These are phyloP conservation scores for Chloromyia formosa DNA, from an alignment of 2,888 invertebrate species.

Conservation along the genomic window DNA sequence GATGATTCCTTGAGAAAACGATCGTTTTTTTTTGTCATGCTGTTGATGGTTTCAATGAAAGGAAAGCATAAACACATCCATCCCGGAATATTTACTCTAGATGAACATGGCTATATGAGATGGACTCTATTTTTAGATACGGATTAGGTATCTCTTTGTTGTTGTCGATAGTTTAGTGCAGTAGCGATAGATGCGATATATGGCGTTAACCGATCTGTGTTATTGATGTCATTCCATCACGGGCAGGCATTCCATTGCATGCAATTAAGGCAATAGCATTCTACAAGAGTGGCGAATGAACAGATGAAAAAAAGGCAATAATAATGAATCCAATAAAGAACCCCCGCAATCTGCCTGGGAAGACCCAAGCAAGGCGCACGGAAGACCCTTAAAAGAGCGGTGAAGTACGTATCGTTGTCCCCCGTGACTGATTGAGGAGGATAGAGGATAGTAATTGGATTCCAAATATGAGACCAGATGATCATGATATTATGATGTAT, in stretches of 20 bases:
- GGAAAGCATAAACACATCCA: slow-evolving; percentile 32
- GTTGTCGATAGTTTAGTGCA: neutral
- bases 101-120: slow-evolving; percentile 3
- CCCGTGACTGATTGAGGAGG: slow-evolving; percentile 1
- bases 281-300: slow-evolving; percentile 1
- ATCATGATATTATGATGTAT: slow-evolving; percentile 37
- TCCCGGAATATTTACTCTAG: slow-evolving; percentile 11
- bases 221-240: slow-evolving; percentile 6
- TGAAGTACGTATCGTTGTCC: neutral
- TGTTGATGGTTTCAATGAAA: slow-evolving; percentile 34
- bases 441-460: slow-evolving; percentile 13
- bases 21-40: slow-evolving; percentile 28
- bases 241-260: slow-evolving; percentile 22
- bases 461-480: slow-evolving; percentile 23
- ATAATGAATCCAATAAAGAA: slow-evolving; percentile 11
- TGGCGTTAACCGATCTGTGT: neutral
- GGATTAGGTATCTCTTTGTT: slow-evolving; percentile 4
- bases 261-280: slow-evolving; percentile 8
- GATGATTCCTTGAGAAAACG: slow-evolving; percentile 5
- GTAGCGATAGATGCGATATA: neutral
- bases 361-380: slow-evolving; percentile 25
- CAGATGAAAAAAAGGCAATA: neutral
- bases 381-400: slow-evolving; percentile 31
- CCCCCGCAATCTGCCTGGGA: slow-evolving; percentile 27
- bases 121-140: slow-evolving; percentile 40